These are phyloP conservation scores for Andrena hattorfiana DNA, from an alignment of 2,888 invertebrate species.

Conservation along the genomic window DNA sequence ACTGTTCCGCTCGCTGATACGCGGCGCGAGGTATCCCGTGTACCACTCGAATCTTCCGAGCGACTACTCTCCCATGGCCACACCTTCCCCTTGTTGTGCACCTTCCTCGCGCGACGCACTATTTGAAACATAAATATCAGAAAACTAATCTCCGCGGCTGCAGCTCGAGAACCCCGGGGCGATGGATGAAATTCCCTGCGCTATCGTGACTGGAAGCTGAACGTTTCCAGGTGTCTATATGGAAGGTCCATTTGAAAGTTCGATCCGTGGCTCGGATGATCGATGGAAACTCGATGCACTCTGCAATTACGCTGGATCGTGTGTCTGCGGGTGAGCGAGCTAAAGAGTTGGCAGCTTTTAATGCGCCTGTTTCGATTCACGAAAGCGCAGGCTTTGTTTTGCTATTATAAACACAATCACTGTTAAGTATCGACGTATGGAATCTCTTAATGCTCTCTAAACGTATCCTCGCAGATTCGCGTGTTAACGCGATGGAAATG, in stretches of 20 bases:
- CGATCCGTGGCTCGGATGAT: background rate
- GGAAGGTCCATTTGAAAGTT: constrained; percentile 42
- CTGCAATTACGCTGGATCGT: background rate
- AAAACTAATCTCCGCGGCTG: background rate
- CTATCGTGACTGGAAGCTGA: no score
- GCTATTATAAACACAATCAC: background rate
- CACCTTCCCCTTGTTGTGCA: constrained; percentile 24
- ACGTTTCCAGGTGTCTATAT: background rate
- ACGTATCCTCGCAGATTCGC: background rate
- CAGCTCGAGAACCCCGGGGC: background rate
- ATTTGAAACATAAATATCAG: background rate
- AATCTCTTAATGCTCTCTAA: background rate
- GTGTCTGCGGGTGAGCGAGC: background rate
- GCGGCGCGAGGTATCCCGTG: constrained; percentile 58
- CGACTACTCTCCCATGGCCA: constrained; percentile 47
- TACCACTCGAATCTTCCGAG: constrained; percentile 70
- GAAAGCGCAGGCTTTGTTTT: background rate
- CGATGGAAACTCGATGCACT: constrained; percentile 17
- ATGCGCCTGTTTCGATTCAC: background rate
- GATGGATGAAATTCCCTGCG: background rate
- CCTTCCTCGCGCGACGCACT: constrained; percentile 30
- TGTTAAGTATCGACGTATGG: background rate
- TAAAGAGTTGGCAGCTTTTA: background rate
- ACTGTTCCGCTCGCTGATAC: constrained; percentile 80
- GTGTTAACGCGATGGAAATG: constrained; percentile 5